Base-by-base conservation (phyloP, 2,113 vertebrate species). In the Galbula dea region DNA sequence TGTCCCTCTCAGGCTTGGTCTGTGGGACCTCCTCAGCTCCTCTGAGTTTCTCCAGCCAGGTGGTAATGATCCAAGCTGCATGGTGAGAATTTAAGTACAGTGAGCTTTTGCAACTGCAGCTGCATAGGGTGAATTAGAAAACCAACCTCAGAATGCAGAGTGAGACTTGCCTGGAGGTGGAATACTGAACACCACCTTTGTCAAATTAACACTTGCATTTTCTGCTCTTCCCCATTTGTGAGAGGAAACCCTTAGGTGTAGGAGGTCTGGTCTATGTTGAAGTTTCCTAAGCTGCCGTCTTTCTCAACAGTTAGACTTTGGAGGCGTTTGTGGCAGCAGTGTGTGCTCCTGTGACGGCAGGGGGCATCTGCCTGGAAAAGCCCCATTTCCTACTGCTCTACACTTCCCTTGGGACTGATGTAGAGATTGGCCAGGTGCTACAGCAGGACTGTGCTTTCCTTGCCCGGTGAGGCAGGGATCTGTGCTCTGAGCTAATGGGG, bases 61-160 rank as follows among this genome's bases (percentile, higher is more conserved):
- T 4, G 2, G 15, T 57, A 69, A 84, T 80, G 92, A 88, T 90
- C 68, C 39, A 78, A 86, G 86, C 86, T 90, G 92, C 77, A 78
- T 4, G 10, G 71, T 85, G 73, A 95, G 67, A 51, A 30, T 62
- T 68, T 19, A 67, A 68, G 15, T 76, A 72, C 12, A 45, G n/a
- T 26, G 65, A 51, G 41, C 16, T 89, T 54, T 86, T 74, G 63
- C 30, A 77, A 23, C 63, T 76, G 58, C 37, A 54, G 66, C 24
- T 85, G 54, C 84, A 92, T 46, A 36, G 67, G 55, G 43, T 62
- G 7, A 66, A 27, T 43, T 16, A 7, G 59, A 22, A 48, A 75
- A 72, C 71, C 41, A 39, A 1, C 26, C 43, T 86, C 23, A 13
- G 73, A 69, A 49, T 2, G 2, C 1, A 1, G 26, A 39, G 17